Base-by-base conservation (phyloP, 1,140 invertebrate genomes). In the Trissolcus basalis region DNA sequence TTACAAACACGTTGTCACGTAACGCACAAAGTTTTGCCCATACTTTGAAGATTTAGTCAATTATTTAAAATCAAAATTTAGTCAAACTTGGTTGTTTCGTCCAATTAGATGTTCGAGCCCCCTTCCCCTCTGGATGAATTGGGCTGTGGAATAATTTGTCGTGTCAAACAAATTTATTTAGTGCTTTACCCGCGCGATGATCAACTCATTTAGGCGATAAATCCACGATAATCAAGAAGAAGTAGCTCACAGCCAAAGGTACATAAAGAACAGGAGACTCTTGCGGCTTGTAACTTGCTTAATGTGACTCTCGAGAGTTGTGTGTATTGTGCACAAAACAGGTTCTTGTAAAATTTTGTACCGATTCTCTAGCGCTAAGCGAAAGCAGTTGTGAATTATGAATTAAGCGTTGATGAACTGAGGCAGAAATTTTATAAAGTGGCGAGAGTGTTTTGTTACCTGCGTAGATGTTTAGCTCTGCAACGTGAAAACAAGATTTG, bases 241-340 rank as follows among this genome's bases (percentile, higher is more conserved):
- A 67, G 44, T 56, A 45, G 33, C 56, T 65, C 35, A 67, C 51
- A 43, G 35, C 55, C 63, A 51, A 67, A 50, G 45, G 11, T 65
- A 43, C 14, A 65, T 51, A 68, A 68, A 68, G 55, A 68, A 59
- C 54, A 47, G 48, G 64, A 68, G 53, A 64, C 60, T 51, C 54
- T 59, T 59, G 64, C 48, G 48, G 64, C 45, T 51, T 67, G 54
- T 36, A 68, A 68, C 64, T 68, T 59, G 41, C 39, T 59, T 59
- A 68, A 68, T 68, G 54, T 53, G 48, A 14, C 64, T 68, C 64
- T 14, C 59, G 64, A 27, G 64, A 68, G 33, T 68, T 68, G 54
- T 68, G 53, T 68, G 45, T 43, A 68, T 68, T 68, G 59, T 68
- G 55, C 53, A 68, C 54, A 51, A 59, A 68, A 68, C 53, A 59